These are phyloP conservation scores for Eupithecia tripunctaria DNA, from an alignment of 2,888 invertebrate species.

Conservation along the genomic window DNA sequence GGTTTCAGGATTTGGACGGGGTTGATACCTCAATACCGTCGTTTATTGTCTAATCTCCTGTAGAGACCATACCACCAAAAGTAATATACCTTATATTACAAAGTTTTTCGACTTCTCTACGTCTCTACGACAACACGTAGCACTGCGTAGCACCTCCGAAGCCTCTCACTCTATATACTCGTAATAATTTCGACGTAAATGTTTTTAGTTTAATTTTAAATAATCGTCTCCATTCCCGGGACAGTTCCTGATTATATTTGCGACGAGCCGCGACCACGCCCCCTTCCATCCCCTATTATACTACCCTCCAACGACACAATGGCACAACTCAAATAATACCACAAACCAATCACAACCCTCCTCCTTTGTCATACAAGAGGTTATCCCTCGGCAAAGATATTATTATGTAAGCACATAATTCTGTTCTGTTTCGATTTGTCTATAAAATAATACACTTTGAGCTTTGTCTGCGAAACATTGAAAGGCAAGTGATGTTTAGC, in stretches of 20 bases:
- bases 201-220: not conserved
- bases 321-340: slow-evolving; percentile 50
- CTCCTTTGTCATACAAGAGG: not conserved
- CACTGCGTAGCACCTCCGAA: slow-evolving; percentile 23
- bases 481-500: slow-evolving; percentile 79
- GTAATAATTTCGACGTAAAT: not conserved
- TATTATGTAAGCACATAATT: slow-evolving; percentile 64
- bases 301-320: slow-evolving; percentile 55
- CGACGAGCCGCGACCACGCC: slow-evolving; percentile 80
- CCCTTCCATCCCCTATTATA: slow-evolving; percentile 81
- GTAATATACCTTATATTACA: not conserved
- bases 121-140: slow-evolving; percentile 15
- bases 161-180: not conserved
- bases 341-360: slow-evolving; percentile 51
- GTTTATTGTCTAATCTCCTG: no score
- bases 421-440: slow-evolving; percentile 72
- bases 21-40: no score
- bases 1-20: no score
- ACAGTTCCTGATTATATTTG: slow-evolving; percentile 82
- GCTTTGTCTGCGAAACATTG: slow-evolving; percentile 80
- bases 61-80: not conserved
- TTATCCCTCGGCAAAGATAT: slow-evolving; percentile 27
- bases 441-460: slow-evolving; percentile 84
- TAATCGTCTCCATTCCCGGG: slow-evolving; percentile 51
- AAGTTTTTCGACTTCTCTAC: not conserved